Conservation (phyloP, 2,888 invertebrate genomes). For the Drosophila anceps region DNA sequence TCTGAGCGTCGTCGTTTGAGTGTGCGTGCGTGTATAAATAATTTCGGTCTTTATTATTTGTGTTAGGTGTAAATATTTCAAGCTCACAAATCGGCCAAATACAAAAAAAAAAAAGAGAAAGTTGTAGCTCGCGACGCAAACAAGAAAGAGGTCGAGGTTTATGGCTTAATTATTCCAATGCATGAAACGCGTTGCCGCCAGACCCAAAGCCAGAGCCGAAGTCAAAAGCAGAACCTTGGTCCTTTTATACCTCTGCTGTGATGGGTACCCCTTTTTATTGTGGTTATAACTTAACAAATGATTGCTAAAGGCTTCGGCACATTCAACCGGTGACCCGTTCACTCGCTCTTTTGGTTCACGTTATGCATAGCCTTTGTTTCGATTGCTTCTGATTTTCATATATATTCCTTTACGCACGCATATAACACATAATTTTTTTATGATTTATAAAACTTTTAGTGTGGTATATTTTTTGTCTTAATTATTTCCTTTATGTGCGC, state of each 20-base stretch:
- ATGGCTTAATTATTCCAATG: constrained; percentile 80
- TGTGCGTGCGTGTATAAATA: constrained; percentile 76
- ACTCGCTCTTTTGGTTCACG: neutral
- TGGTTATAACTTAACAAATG: constrained; percentile 57
- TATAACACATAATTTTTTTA: constrained; percentile 80
- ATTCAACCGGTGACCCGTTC: constrained; percentile 25
- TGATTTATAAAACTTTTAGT: constrained; percentile 68
- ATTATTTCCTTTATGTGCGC: constrained; percentile 73
- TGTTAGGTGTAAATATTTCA: constrained; percentile 80
- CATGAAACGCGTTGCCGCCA: constrained; percentile 68
- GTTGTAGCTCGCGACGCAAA: constrained; percentile 36
- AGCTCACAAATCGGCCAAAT: constrained; percentile 70
- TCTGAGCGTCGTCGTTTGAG: constrained; percentile 13
- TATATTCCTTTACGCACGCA: constrained; percentile 54
- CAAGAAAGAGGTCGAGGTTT: constrained; percentile 81
- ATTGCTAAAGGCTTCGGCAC: constrained; percentile 36
- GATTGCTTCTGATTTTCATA: constrained; percentile 31
- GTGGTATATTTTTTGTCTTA: constrained; percentile 47
- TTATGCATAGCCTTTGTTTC: constrained; percentile 5
- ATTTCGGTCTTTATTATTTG: constrained; percentile 78
- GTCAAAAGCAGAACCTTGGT: constrained; percentile 17
- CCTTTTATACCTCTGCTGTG: constrained; percentile 36
- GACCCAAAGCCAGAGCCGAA: neutral
- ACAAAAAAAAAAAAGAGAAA: constrained; percentile 19
- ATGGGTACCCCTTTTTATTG: constrained; percentile 59